Evolutionary conservation across 2,113 vertebrate genomes (phyloP).

Genomic region (Pseudonaja textilis): DNA sequence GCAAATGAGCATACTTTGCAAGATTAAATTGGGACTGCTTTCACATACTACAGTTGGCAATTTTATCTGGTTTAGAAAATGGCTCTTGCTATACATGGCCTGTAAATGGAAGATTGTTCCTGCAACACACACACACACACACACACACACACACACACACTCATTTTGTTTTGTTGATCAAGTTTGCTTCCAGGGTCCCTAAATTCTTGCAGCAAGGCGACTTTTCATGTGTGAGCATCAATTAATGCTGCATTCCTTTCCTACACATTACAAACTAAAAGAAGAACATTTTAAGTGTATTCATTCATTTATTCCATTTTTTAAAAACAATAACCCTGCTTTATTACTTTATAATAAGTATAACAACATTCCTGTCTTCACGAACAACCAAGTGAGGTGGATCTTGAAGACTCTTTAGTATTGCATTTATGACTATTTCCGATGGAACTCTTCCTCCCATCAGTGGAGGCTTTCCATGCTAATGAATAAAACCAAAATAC

Average conservation of each 20-base stretch:
- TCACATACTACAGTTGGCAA: slow-evolving; percentile 29
- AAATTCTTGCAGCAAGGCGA: background rate
- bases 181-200: background rate
- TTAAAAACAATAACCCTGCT: background rate
- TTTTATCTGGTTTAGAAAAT: slow-evolving; percentile 14
- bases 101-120: background rate
- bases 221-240: background rate
- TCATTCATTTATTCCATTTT: background rate
- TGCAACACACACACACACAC: background rate
- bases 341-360: background rate
- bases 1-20: slow-evolving; percentile 49
- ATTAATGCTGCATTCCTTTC: background rate
- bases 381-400: background rate
- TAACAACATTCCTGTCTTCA: background rate
- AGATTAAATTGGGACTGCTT: slow-evolving; percentile 42
- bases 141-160: background rate
- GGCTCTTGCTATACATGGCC: background rate
- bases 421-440: background rate
- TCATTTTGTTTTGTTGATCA: background rate
- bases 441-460: background rate
- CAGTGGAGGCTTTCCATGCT: background rate
- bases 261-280: background rate
- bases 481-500: background rate
- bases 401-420: background rate
- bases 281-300: background rate